These are phyloP conservation scores for Sylvia borin DNA, from an alignment of 2,797 vertebrate species.

Conservation along the genomic window DNA sequence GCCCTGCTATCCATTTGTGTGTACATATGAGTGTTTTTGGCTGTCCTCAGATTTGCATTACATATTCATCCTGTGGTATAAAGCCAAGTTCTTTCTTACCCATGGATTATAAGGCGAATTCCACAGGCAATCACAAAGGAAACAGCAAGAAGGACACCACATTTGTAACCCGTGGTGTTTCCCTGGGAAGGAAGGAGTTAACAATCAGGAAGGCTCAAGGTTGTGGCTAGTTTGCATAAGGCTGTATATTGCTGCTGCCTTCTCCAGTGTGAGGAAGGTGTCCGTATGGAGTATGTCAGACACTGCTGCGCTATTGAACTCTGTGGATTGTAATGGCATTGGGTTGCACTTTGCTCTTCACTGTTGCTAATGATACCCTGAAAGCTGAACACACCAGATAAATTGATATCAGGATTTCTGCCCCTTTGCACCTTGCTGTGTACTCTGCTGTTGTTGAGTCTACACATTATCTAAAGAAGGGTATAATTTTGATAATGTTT, in stretches of 20 bases:
- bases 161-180: not conserved
- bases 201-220: not conserved
- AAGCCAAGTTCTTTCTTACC: not conserved
- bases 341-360: not conserved
- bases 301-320: not conserved
- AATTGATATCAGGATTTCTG: not conserved
- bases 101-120: not conserved
- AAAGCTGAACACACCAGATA: fast-evolving
- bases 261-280: not conserved
- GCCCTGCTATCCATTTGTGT: not conserved
- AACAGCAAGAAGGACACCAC: not conserved
- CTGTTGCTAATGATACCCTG: not conserved
- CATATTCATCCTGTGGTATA: not conserved
- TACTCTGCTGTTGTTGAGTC: not conserved
- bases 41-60: not conserved
- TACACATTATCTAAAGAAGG: fast-evolving
- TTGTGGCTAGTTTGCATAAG: not conserved
- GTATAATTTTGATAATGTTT: not conserved
- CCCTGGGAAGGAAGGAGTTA: not conserved
- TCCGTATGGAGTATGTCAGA: not conserved
- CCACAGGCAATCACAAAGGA: not conserved
- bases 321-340: not conserved
- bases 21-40: not conserved
- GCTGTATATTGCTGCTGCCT: not conserved
- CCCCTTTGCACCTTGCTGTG: not conserved